Evolutionary conservation across 2,888 invertebrate genomes (phyloP).

Genomic region (Melanotus villosus): DNA sequence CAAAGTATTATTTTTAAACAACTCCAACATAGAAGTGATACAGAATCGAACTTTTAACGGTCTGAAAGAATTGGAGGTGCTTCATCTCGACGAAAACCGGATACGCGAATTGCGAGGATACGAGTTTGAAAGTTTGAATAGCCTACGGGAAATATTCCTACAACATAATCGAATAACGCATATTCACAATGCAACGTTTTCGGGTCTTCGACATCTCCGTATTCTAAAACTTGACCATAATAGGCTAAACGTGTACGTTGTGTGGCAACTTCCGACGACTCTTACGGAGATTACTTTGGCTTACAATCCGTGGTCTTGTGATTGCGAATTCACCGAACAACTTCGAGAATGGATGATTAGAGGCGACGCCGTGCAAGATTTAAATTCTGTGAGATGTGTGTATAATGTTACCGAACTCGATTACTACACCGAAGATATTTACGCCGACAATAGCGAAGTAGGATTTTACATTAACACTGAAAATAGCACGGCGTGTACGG

Average conservation of each 20-base stretch:
- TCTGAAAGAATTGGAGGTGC: constrained; percentile 80
- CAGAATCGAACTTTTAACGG: constrained; percentile 90
- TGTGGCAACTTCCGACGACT: constrained; percentile 80
- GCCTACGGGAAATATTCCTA: constrained; percentile 79
- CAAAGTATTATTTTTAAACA: constrained; percentile 82
- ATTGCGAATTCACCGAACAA: constrained; percentile 83
- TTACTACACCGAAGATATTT: constrained; percentile 74
- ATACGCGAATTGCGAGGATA: constrained; percentile 80
- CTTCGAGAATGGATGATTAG: constrained; percentile 83
- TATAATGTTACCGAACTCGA: constrained; percentile 75
- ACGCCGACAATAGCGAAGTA: constrained; percentile 72
- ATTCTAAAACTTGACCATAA: constrained; percentile 82
- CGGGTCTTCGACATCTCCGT: constrained; percentile 75
- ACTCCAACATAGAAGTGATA: constrained; percentile 83
- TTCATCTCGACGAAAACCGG: constrained; percentile 83
- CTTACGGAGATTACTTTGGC: constrained; percentile 78
- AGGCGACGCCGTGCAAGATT: constrained; percentile 77
- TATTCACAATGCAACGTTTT: constrained; percentile 82
- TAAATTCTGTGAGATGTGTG: constrained; percentile 77
- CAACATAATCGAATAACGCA: constrained; percentile 81
- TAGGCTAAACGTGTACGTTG: constrained; percentile 76
- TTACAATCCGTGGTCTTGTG: constrained; percentile 87
- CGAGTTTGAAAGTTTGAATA: constrained; percentile 85
- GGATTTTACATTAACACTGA: constrained; percentile 75
- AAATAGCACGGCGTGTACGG: constrained; percentile 77